phyloP scores from a whole-genome alignment of 1,140 invertebrate genomes.

The Lineus longissimus region DNA sequence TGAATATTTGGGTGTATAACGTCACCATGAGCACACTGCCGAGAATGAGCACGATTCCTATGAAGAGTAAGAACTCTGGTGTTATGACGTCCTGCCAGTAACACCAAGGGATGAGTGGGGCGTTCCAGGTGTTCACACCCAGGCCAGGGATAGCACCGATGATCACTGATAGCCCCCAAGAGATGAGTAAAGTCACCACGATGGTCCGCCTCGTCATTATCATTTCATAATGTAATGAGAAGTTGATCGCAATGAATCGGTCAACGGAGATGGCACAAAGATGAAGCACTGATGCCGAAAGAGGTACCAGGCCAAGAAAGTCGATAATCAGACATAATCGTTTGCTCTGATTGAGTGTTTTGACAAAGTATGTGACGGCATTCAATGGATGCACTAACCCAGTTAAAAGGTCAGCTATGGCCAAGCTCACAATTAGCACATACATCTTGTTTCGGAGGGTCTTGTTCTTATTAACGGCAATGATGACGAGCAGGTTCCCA shows the following conservation, averaged over 20 bases:
- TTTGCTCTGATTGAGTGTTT: constrained; percentile 14
- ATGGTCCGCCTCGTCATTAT: constrained; percentile 20
- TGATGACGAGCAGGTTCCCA: constrained; percentile 23
- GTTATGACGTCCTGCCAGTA: constrained; percentile 22
- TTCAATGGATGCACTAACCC: constrained; percentile 23
- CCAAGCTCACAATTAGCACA: constrained; percentile 26
- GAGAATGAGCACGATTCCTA: constrained; percentile 13
- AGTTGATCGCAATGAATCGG: constrained; percentile 21
- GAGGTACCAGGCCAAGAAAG: constrained; percentile 19
- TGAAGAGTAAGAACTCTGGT: constrained; percentile 11
- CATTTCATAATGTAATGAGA: constrained; percentile 19
- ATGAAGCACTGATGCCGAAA: constrained; percentile 21
- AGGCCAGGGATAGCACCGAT: constrained; percentile 12
- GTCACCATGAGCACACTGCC: constrained; percentile 21
- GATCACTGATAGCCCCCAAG: constrained; percentile 19
- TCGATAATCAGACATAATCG: constrained; percentile 20
- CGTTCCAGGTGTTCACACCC: constrained; percentile 15
- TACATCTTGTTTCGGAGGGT: constrained; percentile 19
- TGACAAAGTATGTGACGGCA: constrained; percentile 21
- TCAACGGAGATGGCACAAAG: constrained; percentile 23
- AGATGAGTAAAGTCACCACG: constrained; percentile 11
- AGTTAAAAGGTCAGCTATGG: constrained; percentile 21
- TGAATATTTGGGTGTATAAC: constrained; percentile 17
- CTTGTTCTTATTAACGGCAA: constrained; percentile 13
- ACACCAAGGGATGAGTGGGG: constrained; percentile 9